phyloP scores from a whole-genome alignment of 2,113 vertebrate genomes.

The Porphyrio hochstetteri region DNA sequence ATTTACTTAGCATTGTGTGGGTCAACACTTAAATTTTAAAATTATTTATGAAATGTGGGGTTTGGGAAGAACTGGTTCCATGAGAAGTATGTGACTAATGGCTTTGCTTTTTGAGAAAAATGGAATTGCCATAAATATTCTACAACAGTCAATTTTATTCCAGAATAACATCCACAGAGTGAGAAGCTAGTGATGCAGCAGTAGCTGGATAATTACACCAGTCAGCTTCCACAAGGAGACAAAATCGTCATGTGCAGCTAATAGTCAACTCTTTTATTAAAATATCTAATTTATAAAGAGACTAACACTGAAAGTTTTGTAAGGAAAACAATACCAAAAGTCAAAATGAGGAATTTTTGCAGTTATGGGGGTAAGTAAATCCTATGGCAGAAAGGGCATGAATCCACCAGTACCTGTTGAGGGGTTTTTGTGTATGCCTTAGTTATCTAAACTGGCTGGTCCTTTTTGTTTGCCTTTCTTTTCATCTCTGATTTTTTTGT shows the following conservation, averaged over 20 bases:
- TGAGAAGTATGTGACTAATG: neutral
- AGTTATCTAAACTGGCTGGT: neutral
- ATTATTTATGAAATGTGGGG: neutral
- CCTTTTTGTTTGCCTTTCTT: neutral
- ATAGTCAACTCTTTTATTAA: neutral
- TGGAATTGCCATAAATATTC: neutral
- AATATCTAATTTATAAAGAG: neutral
- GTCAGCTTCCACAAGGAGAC: neutral
- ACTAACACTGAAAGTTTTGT: neutral
- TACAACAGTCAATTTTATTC: neutral
- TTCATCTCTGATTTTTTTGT: neutral
- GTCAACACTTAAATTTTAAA: neutral
- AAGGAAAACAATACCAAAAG: neutral
- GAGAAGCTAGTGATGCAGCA: neutral
- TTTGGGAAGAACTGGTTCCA: neutral
- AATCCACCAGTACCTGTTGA: neutral
- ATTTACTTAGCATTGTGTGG: neutral
- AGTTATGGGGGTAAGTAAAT: neutral
- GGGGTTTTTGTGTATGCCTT: neutral
- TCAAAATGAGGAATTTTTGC: neutral
- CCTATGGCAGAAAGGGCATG: neutral
- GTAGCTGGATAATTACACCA: neutral
- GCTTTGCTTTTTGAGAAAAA: neutral
- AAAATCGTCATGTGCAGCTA: neutral
- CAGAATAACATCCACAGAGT: neutral